Conservation (phyloP, 2,113 vertebrate genomes). For the Pungitius pungitius region DNA sequence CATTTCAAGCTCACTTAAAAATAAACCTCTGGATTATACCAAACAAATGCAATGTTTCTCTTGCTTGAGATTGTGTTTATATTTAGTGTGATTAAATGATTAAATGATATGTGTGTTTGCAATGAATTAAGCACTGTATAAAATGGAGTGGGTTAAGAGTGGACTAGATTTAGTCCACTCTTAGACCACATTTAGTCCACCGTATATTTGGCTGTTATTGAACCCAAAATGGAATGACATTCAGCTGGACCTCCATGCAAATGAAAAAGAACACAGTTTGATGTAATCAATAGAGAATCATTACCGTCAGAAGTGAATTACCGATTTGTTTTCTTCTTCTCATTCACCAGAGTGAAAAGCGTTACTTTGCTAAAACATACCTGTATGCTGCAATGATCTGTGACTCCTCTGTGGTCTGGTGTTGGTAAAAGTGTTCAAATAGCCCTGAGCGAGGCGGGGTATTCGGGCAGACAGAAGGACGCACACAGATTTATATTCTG, state of each 20-base stretch:
- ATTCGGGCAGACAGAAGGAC: slow-evolving; percentile 13
- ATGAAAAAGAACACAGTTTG: background rate
- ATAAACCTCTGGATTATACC: background rate
- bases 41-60: background rate
- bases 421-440: slow-evolving; percentile 61
- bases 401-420: slow-evolving; percentile 12
- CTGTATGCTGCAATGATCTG: slow-evolving; percentile 19
- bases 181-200: too few species aligned
- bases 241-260: background rate
- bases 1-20: background rate
- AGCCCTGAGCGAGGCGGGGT: slow-evolving; percentile 33
- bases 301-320: background rate
- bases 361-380: slow-evolving; percentile 43
- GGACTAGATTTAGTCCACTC: background rate
- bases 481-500: slow-evolving; percentile 30
- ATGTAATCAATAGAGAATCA: background rate
- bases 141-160: slow-evolving; percentile 4
- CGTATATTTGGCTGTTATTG: slow-evolving; percentile 22
- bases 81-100: background rate
- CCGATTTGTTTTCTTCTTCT: background rate
- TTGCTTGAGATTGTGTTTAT: background rate
- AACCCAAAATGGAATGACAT: slow-evolving; percentile 18
- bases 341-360: background rate
- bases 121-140: slow-evolving; percentile 20
- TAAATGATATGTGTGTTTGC: slow-evolving; percentile 14